phyloP scores from a whole-genome alignment of 2,888 invertebrate species.

The Microplitis deprimator region DNA sequence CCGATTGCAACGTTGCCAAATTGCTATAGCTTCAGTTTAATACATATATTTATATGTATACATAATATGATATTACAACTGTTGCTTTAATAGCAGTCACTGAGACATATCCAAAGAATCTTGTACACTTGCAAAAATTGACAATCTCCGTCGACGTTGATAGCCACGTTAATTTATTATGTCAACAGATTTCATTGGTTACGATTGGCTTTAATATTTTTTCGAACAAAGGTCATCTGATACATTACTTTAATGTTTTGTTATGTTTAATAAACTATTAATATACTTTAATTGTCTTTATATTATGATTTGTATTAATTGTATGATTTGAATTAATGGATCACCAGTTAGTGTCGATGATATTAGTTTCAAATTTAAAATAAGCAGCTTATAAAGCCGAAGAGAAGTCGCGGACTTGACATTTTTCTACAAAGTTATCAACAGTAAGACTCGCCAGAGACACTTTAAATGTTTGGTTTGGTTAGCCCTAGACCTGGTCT shows the following conservation, averaged over 20 bases:
- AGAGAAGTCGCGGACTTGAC: too few species aligned
- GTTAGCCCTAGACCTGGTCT: too few species aligned
- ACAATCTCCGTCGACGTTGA: conserved; percentile 35
- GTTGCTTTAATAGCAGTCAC: neutral
- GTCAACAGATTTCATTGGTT: conserved; percentile 19
- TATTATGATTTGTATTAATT: neutral
- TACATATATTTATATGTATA: conserved; percentile 18
- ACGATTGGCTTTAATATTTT: neutral
- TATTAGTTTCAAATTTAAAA: too few species aligned
- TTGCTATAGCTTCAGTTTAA: neutral
- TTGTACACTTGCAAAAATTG: conserved; percentile 37
- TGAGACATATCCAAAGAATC: conserved; percentile 16
- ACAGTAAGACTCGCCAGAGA: too few species aligned
- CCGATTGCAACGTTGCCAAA: conserved; percentile 50
- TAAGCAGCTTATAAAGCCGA: too few species aligned
- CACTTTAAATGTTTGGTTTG: too few species aligned
- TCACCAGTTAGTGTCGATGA: too few species aligned
- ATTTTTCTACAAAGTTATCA: too few species aligned
- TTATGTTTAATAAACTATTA: neutral
- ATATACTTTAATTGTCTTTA: conserved; percentile 4
- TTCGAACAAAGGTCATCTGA: conserved; percentile 6
- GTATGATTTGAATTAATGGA: too few species aligned
- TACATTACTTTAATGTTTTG: neutral
- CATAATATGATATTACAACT: conserved; percentile 7
- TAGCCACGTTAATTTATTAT: conserved; percentile 42